phyloP scores from a whole-genome alignment of 2,113 vertebrate species.

The Dascyllus trimaculatus region DNA sequence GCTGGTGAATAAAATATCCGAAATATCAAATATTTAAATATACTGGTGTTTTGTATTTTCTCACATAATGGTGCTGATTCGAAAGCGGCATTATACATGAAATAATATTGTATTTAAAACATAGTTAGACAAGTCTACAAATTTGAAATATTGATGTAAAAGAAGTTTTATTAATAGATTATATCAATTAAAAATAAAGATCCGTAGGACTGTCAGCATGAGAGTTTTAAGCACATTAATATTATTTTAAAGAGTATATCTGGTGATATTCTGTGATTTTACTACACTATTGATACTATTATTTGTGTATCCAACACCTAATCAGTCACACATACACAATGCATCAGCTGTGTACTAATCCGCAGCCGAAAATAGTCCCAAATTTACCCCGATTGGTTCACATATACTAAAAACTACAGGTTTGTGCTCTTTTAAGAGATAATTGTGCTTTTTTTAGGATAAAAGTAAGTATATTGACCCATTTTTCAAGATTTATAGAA shows the following conservation, averaged over 20 bases:
- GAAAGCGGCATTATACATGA: conserved; percentile 3
- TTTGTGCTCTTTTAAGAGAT: background rate
- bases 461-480: background rate
- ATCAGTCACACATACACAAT: no score
- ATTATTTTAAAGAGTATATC: background rate
- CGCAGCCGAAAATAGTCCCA: background rate
- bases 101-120: background rate
- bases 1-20: conserved; percentile 44
- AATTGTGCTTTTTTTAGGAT: background rate
- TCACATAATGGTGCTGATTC: background rate
- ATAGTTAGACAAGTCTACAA: conserved; percentile 1
- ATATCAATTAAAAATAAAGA: background rate
- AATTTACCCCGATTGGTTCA: background rate
- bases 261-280: background rate
- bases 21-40: conserved; percentile 19
- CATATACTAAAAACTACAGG: background rate
- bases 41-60: no score
- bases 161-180: background rate
- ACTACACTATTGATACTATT: no score
- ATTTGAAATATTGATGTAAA: background rate
- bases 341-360: background rate
- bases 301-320: background rate
- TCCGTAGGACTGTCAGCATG: background rate
- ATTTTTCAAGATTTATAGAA: background rate
- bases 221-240: background rate